Conservation (phyloP, 2,888 invertebrate species). For the Sepioteuthis lessoniana region DNA sequence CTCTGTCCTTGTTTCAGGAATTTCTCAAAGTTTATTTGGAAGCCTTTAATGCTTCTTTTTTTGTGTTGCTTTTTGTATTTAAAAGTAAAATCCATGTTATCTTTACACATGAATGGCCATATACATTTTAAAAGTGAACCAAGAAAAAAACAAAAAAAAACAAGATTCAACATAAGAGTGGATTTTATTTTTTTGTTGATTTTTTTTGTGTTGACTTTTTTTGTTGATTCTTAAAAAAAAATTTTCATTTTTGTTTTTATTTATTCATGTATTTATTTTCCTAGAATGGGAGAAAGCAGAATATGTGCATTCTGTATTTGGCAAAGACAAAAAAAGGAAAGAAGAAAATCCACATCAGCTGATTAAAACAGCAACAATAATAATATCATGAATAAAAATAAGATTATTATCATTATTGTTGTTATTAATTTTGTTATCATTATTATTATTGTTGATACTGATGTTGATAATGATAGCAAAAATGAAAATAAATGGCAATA, state of each 20-base stretch:
- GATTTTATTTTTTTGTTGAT: not conserved
- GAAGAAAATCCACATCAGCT: not conserved
- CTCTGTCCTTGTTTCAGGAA: not conserved
- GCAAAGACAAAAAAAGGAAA: not conserved
- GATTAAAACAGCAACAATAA: not conserved
- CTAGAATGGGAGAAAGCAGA: not conserved
- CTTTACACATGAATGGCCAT: constrained; percentile 23
- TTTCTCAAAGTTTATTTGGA: not conserved
- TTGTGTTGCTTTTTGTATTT: not conserved
- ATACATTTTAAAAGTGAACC: not conserved
- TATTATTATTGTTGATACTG: no score
- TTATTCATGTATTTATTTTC: not conserved
- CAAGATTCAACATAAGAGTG: not conserved
- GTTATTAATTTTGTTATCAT: no score
- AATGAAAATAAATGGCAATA: not conserved
- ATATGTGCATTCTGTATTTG: not conserved
- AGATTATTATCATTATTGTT: not conserved
- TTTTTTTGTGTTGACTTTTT: no score
- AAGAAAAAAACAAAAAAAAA: not conserved
- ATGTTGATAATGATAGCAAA: not conserved
- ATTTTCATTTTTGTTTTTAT: not conserved
- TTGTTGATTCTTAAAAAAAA: no score
- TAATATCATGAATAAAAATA: not conserved
- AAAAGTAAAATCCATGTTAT: constrained; percentile 6
- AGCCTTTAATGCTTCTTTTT: not conserved